Conservation (phyloP, 2,888 invertebrate species). For the Polyommatus iphigenia region DNA sequence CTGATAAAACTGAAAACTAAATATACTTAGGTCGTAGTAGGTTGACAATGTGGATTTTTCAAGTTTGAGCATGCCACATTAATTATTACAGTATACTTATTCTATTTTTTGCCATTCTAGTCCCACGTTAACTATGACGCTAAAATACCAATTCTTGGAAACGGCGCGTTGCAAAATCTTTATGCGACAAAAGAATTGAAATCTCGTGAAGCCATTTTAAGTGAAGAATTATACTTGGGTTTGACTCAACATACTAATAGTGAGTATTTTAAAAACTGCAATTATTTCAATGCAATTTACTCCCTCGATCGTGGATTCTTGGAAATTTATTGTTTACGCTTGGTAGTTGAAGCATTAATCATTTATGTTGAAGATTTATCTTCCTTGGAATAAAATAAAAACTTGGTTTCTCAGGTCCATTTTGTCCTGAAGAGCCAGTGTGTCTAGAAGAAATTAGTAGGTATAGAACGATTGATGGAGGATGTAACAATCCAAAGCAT, state of each 20-base stretch:
- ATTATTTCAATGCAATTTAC: neutral
- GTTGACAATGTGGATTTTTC: too few relatives aligned
- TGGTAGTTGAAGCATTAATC: too few relatives aligned
- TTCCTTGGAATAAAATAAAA: neutral
- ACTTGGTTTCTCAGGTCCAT: conserved; percentile 53
- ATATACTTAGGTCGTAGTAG: too few relatives aligned
- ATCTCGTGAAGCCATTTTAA: conserved; percentile 58
- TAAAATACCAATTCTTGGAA: conserved; percentile 51
- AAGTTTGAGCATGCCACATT: too few relatives aligned
- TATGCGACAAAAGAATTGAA: conserved; percentile 65
- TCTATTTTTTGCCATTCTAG: conserved; percentile 43
- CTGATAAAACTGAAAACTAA: neutral
- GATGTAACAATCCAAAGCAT: conserved; percentile 88
- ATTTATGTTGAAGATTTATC: too few relatives aligned
- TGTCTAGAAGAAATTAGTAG: conserved; percentile 69
- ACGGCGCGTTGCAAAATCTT: conserved; percentile 62
- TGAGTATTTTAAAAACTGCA: conserved; percentile 40
- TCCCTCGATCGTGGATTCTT: too few relatives aligned
- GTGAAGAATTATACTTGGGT: conserved; percentile 58
- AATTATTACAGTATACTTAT: too few relatives aligned
- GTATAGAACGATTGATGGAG: conserved; percentile 88
- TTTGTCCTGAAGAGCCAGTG: conserved; percentile 58
- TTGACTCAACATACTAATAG: conserved; percentile 62
- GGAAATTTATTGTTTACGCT: too few relatives aligned
- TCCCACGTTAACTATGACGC: conserved; percentile 54